Conservation (phyloP, 2,113 vertebrate species). For the Neolamprologus modestus region DNA sequence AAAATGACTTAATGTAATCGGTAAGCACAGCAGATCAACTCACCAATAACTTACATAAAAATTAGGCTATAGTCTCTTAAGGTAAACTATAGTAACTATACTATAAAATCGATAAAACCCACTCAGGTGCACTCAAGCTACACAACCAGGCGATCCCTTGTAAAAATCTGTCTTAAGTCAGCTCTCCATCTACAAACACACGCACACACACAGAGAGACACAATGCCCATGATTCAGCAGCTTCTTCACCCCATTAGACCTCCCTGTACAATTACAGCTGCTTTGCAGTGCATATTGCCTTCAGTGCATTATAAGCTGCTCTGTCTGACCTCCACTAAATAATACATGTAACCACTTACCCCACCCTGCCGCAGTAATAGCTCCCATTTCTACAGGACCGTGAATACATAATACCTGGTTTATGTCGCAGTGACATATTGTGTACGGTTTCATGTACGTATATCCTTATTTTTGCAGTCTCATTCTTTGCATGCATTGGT, state of each 20-base stretch:
- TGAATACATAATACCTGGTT: not conserved
- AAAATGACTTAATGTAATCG: not conserved
- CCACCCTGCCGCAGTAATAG: not conserved
- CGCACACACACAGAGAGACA: not conserved
- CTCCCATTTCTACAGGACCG: not conserved
- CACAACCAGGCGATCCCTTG: not conserved
- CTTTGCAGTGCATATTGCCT: slow-evolving; percentile 6
- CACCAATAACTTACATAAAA: not conserved
- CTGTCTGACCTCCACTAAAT: slow-evolving; percentile 45
- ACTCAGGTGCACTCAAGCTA: not conserved
- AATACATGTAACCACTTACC: slow-evolving; percentile 33
- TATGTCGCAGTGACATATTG: not conserved
- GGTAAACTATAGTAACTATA: not conserved
- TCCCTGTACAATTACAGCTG: slow-evolving; percentile 5
- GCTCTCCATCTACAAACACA: not conserved
- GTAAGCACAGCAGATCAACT: not conserved
- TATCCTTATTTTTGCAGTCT: not conserved
- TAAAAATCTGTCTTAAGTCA: not conserved
- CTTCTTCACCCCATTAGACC: slow-evolving; percentile 33
- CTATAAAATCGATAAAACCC: not conserved
- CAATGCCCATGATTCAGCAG: slow-evolving; percentile 55
- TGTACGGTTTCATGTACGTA: not conserved
- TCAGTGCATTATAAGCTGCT: slow-evolving; percentile 8
- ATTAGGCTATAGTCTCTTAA: not conserved
- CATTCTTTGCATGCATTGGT: not conserved